Evolutionary conservation across 2,113 vertebrate genomes (phyloP).

Genomic region (Dromiciops gliroides): DNA sequence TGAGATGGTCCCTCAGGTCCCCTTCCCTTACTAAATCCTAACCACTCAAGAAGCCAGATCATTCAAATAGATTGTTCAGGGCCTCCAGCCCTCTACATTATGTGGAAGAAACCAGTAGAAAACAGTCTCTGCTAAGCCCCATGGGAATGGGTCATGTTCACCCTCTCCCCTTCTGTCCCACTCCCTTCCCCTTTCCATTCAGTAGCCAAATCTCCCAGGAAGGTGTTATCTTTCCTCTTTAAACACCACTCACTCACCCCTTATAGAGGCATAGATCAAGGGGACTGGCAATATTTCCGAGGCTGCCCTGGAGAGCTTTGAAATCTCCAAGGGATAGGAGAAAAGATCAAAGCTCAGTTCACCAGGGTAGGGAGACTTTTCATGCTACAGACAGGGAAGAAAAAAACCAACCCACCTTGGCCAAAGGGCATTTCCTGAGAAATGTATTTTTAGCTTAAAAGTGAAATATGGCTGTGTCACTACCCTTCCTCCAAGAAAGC

Average conservation of each 20-base stretch:
- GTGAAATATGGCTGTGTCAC: not conserved
- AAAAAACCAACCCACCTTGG: not conserved
- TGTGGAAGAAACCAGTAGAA: not conserved
- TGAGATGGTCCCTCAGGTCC: not conserved
- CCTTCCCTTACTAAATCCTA: not conserved
- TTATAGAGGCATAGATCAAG: not conserved
- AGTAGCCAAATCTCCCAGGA: not conserved
- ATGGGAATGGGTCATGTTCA: not conserved
- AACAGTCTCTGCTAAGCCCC: not conserved
- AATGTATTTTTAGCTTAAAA: not conserved
- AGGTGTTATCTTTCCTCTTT: not conserved
- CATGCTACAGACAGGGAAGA: not conserved
- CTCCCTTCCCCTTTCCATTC: not conserved
- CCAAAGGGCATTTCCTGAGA: not conserved
- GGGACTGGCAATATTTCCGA: not conserved
- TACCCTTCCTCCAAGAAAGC: not conserved
- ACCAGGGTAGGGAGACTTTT: not conserved
- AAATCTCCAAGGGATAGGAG: not conserved
- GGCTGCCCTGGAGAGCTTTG: not conserved
- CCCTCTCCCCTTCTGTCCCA: not conserved
- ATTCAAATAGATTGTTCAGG: not conserved
- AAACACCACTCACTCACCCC: not conserved
- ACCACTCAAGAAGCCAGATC: not conserved
- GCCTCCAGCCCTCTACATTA: not conserved
- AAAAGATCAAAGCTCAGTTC: not conserved